Evolutionary conservation across 1,140 invertebrate species (phyloP), one percentile per base, ranked within the genome.

Genomic region (Penaeus indicus): DNA sequence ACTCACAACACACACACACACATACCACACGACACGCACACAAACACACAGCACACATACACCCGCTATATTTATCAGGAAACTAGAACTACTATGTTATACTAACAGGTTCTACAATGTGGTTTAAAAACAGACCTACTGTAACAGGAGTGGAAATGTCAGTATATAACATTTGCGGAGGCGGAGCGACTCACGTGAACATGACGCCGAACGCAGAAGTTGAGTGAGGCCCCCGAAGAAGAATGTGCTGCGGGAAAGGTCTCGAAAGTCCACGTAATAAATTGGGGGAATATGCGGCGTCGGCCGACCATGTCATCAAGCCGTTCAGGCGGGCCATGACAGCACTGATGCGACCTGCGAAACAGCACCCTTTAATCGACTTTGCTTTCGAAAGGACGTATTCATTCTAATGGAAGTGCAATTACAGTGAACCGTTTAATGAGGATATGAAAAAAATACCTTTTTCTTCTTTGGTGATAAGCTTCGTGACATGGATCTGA

Each of bases 401-500:
- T 42, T 42, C 38, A 42, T 60, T n/a, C 21, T 22, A 54, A 32
- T 47, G 42, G n/a, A 11, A 18, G n/a, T 18, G 16, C 63, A 64
- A 18, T 18, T n/a, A 54, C 16, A 61, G 3, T 81, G 16, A 60
- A 1, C 25, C 38, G 13, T 75, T 8, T 32, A 75, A 75, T 11
- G 7, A 0, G 72, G 16, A 38, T 11, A 42, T 27, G 69, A 32
- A 21, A 63, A 38, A 84, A 54, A 25, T 11, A 90, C 89, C 89
- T 80, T 90, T 90, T 77, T 90, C 89, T 27, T 87, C 80, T 18
- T 83, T 62, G 19, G 32, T 62, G 22, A 90, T 85, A 21, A 90
- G 22, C 63, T 90, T 90, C 27, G 89, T 90, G 27, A 85, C 81
- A 90, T 75, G 69, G 89, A 90, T 75, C 89, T 87, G 69, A 90